Percentiles rank a stretch among this genome's conserved stretches.
Conservation (phyloP, 2,888 invertebrate species). For the Lamellibrachia columna region DNA sequence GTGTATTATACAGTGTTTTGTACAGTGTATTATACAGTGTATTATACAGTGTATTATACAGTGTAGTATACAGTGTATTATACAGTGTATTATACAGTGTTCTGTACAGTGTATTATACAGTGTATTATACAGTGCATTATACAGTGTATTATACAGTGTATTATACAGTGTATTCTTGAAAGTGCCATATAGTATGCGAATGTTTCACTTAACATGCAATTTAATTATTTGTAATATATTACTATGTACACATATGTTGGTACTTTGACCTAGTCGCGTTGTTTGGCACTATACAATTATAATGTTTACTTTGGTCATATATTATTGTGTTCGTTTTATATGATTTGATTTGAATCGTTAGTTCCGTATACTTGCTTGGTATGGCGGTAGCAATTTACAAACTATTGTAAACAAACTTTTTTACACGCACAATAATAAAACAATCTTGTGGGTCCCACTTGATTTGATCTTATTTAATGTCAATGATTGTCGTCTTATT, state of each 20-base stretch:
- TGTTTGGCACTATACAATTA: background rate
- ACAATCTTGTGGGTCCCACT: background rate
- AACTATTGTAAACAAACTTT: background rate
- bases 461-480: background rate
- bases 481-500: background rate
- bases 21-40: too few relatives aligned
- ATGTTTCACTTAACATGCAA: background rate
- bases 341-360: background rate
- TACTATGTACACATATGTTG: too few relatives aligned
- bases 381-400: background rate
- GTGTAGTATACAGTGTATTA: too few relatives aligned
- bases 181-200: background rate
- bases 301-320: background rate
- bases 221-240: background rate
- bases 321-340: background rate
- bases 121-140: too few relatives aligned
- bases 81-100: too few relatives aligned
- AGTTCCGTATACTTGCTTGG: background rate
- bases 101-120: too few relatives aligned
- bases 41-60: too few relatives aligned
- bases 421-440: background rate
- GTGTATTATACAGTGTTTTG: too few relatives aligned
- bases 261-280: too few relatives aligned
- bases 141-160: too few relatives aligned
- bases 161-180: background rate